Evolutionary conservation across 2,797 vertebrate species (phyloP).

Genomic region (Pseudomugil tenellus): DNA sequence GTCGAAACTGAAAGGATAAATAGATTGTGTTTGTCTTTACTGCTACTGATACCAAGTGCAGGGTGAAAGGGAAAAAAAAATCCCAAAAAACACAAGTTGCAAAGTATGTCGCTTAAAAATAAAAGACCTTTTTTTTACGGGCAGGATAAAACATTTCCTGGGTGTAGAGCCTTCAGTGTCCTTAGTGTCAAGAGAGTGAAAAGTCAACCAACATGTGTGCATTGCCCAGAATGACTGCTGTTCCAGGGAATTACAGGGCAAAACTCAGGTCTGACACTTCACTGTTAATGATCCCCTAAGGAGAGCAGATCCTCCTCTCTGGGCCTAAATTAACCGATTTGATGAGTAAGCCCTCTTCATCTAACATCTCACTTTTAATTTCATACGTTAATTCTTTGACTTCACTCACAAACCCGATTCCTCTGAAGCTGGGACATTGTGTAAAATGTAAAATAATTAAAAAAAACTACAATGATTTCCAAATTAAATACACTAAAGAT

Average conservation of each 20-base stretch:
- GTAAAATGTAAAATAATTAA: no score
- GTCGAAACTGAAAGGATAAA: conserved; percentile 53
- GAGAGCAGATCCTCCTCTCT: conserved; percentile 51
- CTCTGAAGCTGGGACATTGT: no score
- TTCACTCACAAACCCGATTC: no score
- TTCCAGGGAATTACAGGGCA: conserved; percentile 34
- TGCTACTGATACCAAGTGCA: conserved; percentile 42
- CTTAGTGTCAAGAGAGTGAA: conserved; percentile 27
- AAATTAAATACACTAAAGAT: no score
- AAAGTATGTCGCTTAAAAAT: conserved; percentile 16
- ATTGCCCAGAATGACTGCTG: conserved; percentile 23
- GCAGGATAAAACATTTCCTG: conserved; percentile 25
- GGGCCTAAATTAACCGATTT: conserved; percentile 52
- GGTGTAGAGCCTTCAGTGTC: conserved; percentile 1
- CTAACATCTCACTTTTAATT: not conserved
- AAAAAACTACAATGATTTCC: no score
- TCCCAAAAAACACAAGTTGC: not conserved
- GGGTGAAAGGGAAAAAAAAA: conserved; percentile 1
- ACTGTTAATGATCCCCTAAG: conserved; percentile 63
- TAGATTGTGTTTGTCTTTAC: conserved; percentile 39
- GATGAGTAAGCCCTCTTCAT: not conserved
- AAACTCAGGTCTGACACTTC: conserved; percentile 65
- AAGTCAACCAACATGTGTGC: conserved; percentile 30
- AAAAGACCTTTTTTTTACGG: conserved; percentile 5
- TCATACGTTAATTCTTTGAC: not conserved